phyloP scores from a whole-genome alignment of 1,140 invertebrate species.

The Lasioglossum baleicum region DNA sequence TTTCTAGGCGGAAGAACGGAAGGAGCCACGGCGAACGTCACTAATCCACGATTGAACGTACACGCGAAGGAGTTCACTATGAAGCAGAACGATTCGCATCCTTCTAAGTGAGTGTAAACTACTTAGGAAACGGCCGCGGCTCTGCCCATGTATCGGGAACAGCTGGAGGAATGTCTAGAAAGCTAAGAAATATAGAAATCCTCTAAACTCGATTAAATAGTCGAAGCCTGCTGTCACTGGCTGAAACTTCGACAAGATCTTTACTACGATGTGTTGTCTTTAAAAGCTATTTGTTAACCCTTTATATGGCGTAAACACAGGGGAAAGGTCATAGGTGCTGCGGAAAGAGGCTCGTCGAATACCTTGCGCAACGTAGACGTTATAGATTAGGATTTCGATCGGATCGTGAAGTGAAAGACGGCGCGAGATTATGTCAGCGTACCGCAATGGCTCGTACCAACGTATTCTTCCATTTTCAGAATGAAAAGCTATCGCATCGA shows the following conservation, averaged over 20 bases:
- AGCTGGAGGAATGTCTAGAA: neutral
- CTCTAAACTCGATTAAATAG: neutral
- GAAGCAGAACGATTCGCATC: slow-evolving; percentile 83
- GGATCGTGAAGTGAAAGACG: neutral
- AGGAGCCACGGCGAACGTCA: slow-evolving; percentile 68
- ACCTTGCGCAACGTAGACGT: neutral
- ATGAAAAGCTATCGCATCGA: neutral
- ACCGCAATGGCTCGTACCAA: neutral
- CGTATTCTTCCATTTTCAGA: neutral
- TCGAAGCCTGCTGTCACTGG: no score
- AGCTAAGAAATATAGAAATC: neutral
- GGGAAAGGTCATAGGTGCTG: neutral
- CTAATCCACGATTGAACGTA: slow-evolving; percentile 85
- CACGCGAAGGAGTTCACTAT: slow-evolving; percentile 93
- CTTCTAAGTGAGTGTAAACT: slow-evolving; percentile 79
- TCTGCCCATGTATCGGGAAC: slow-evolving; percentile 14
- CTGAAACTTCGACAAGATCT: no score
- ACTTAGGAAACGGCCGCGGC: slow-evolving; percentile 25
- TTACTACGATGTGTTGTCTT: no score
- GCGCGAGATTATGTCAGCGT: slow-evolving; percentile 10
- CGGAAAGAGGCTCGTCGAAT: neutral
- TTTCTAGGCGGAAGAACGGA: slow-evolving; percentile 75
- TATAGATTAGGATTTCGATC: slow-evolving; percentile 28
- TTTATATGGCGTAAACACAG: no score
- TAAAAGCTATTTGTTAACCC: no score